These are phyloP conservation scores for Heloderma charlesbogerti DNA, from an alignment of 2,113 vertebrate genomes.

Conservation along the genomic window DNA sequence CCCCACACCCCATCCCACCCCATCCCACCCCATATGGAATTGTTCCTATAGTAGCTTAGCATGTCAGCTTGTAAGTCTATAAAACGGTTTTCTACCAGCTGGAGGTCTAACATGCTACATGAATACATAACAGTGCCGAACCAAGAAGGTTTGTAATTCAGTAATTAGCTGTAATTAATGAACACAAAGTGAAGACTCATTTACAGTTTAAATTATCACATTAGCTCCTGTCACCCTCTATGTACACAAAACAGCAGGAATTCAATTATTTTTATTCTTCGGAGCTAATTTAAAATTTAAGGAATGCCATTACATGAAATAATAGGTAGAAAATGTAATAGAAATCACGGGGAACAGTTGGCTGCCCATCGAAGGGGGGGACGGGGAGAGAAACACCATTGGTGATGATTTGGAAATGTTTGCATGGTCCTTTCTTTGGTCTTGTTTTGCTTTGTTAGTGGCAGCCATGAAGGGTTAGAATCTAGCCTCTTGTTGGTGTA, in stretches of 20 bases:
- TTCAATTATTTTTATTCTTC: slow-evolving; percentile 97
- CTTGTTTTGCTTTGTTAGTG: slow-evolving; percentile 73
- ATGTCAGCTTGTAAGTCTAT: slow-evolving; percentile 86
- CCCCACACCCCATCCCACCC: no score
- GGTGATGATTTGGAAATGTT: slow-evolving; percentile 81
- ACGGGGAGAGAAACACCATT: slow-evolving; percentile 74
- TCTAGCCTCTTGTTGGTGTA: slow-evolving; percentile 77
- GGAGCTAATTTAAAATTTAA: slow-evolving; percentile 96
- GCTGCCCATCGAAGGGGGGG: slow-evolving; percentile 80
- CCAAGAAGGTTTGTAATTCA: slow-evolving; percentile 93
- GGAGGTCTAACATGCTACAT: slow-evolving; percentile 88
- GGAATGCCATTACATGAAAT: slow-evolving; percentile 90
- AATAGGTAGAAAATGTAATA: slow-evolving; percentile 88
- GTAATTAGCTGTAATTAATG: slow-evolving; percentile 99
- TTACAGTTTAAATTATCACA: slow-evolving; percentile 99
- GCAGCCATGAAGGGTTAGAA: slow-evolving; percentile 80
- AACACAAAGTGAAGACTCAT: slow-evolving; percentile 98
- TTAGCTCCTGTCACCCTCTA: slow-evolving; percentile 99
- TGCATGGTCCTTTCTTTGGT: not conserved
- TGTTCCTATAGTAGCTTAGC: slow-evolving; percentile 77
- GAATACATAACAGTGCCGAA: slow-evolving; percentile 91
- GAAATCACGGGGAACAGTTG: slow-evolving; percentile 85
- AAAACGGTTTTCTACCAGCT: slow-evolving; percentile 88
- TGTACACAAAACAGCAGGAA: slow-evolving; percentile 98
- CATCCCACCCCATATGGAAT: slow-evolving; percentile 75